Evolutionary conservation across 2,888 invertebrate genomes (phyloP).

Genomic region (Hyposoter didymator): DNA sequence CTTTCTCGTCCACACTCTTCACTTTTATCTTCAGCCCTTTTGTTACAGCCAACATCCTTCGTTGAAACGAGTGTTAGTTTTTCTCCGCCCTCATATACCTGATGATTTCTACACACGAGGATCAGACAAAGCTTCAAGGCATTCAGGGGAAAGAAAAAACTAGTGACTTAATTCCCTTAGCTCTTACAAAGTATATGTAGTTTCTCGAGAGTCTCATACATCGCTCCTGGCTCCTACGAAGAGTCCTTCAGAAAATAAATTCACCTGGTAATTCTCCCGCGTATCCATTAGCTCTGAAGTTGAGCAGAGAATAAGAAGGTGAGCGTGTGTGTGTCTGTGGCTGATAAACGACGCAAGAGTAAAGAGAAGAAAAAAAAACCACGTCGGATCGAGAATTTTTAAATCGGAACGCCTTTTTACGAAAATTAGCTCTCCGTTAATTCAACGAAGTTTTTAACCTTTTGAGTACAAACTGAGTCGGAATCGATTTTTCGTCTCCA

Average conservation of each 20-base stretch:
- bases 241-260: slow-evolving; percentile 55
- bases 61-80: slow-evolving; percentile 2
- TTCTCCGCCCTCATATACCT: background rate
- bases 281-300: slow-evolving; percentile 62
- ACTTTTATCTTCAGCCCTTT: slow-evolving; percentile 3
- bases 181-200: slow-evolving; percentile 6
- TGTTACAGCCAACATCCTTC: background rate
- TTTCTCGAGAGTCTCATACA: slow-evolving; percentile 17
- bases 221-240: slow-evolving; percentile 25
- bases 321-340: slow-evolving; percentile 1
- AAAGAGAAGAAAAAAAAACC: background rate
- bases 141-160: slow-evolving; percentile 4
- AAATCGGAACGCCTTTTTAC: background rate
- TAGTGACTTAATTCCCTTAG: slow-evolving; percentile 12
- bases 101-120: slow-evolving; percentile 23
- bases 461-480: too few relatives aligned
- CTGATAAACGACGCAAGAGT: slow-evolving; percentile 26
- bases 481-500: too few relatives aligned
- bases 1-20: background rate
- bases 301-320: slow-evolving; percentile 31
- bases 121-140: slow-evolving; percentile 13
- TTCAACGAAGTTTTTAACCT: too few relatives aligned
- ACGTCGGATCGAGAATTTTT: background rate
- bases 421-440: too few relatives aligned
- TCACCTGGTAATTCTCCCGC: slow-evolving; percentile 64